Percentiles rank a stretch among this genome's conserved stretches.
Evolutionary conservation across 1,140 invertebrate species (phyloP).

Genomic region (Ephestia elutella): DNA sequence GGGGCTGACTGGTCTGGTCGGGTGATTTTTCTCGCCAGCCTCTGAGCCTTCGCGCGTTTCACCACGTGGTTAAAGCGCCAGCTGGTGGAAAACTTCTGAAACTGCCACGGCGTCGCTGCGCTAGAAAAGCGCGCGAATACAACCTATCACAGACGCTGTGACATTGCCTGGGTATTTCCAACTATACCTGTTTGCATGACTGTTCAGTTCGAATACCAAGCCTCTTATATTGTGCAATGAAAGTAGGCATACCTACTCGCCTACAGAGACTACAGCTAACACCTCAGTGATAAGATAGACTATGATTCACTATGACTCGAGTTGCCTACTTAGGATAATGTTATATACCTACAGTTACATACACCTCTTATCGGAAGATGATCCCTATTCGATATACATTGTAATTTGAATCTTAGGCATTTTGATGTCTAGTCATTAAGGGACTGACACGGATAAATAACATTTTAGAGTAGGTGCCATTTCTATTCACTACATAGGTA

Average conservation of each 20-base stretch:
- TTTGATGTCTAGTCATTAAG: too few relatives aligned
- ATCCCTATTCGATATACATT: too few relatives aligned
- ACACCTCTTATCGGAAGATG: too few relatives aligned
- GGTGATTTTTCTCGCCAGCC: neutral
- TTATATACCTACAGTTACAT: too few relatives aligned
- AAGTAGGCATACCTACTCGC: neutral
- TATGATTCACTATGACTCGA: neutral
- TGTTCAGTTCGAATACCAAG: neutral
- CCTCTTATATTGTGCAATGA: neutral
- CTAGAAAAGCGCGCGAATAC: slow-evolving; percentile 1
- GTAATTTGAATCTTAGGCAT: too few relatives aligned
- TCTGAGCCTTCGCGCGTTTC: neutral
- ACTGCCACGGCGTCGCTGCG: neutral
- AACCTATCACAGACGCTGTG: neutral
- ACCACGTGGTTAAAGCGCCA: slow-evolving; percentile 3
- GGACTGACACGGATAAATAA: too few relatives aligned
- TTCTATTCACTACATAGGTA: too few relatives aligned
- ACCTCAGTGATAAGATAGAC: neutral
- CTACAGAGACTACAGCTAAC: neutral
- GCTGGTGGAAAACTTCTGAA: slow-evolving; percentile 10
- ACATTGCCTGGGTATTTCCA: slow-evolving; percentile 1
- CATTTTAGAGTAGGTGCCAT: too few relatives aligned
- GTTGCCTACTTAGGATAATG: too few relatives aligned
- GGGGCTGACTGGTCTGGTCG: neutral
- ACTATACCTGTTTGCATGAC: neutral